Conservation (phyloP, 2,113 vertebrate species). For the Elaphurus davidianus region DNA sequence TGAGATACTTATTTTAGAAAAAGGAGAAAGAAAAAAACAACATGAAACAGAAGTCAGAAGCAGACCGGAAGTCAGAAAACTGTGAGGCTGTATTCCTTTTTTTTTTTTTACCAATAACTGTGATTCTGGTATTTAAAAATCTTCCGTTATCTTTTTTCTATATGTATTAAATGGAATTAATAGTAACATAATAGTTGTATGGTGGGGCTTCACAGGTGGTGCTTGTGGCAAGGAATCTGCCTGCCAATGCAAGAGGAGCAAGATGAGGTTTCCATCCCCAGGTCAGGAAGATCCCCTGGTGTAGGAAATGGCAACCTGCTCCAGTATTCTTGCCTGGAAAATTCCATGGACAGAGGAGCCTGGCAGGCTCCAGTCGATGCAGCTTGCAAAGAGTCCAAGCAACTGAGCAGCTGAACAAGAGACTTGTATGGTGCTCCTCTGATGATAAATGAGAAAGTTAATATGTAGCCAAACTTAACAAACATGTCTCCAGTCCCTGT, state of each 20-base stretch:
- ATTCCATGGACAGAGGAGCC: neutral
- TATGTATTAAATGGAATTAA: neutral
- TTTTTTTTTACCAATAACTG: neutral
- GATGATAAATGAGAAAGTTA: neutral
- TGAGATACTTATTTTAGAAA: neutral
- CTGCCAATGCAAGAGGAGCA: neutral
- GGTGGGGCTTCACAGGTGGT: neutral
- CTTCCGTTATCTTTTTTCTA: neutral
- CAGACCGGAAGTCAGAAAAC: neutral
- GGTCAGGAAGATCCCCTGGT: neutral
- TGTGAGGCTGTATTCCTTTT: neutral
- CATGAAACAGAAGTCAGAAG: neutral
- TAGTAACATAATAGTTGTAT: neutral
- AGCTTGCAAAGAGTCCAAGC: neutral
- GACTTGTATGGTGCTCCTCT: neutral
- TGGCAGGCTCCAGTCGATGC: rapidly evolving
- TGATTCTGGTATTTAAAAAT: neutral
- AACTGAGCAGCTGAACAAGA: neutral
- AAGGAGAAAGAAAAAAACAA: neutral
- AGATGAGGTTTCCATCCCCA: neutral
- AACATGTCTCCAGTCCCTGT: neutral
- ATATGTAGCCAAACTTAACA: neutral
- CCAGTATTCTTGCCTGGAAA: neutral
- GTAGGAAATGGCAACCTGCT: neutral
- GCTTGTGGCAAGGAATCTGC: neutral